Evolutionary conservation across 1,140 invertebrate species (phyloP).

Genomic region (Lysiphlebus fabarum): DNA sequence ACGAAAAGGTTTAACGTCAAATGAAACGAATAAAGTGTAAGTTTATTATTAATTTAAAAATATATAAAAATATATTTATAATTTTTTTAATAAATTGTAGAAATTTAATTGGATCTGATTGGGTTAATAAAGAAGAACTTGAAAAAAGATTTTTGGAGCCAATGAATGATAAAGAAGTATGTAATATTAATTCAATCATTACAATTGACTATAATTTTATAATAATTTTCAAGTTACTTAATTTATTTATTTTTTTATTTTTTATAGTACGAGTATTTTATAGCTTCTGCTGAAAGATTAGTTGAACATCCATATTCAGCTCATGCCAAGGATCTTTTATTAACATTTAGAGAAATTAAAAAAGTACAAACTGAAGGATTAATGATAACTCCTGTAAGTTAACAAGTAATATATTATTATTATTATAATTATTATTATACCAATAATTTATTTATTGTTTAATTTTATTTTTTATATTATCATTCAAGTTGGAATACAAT

Average conservation of each 20-base stretch:
- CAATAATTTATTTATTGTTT: slow-evolving; percentile 10
- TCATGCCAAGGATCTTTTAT: slow-evolving; percentile 67
- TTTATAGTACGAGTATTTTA: slow-evolving; percentile 70
- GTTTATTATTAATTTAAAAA: slow-evolving; percentile 34
- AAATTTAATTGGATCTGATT: slow-evolving; percentile 57
- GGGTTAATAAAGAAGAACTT: slow-evolving; percentile 69
- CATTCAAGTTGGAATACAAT: slow-evolving; percentile 32
- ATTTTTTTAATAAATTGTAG: slow-evolving; percentile 46
- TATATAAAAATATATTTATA: slow-evolving; percentile 17
- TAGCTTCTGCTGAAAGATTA: slow-evolving; percentile 69
- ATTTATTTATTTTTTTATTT: slow-evolving; percentile 1
- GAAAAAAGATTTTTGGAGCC: slow-evolving; percentile 69
- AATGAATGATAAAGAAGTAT: slow-evolving; percentile 61
- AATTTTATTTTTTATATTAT: slow-evolving; percentile 20
- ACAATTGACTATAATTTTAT: too few species aligned
- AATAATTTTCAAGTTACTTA: too few species aligned
- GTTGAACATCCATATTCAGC: slow-evolving; percentile 68
- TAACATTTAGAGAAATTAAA: slow-evolving; percentile 63
- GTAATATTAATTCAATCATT: slow-evolving; percentile 37
- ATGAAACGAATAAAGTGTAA: slow-evolving; percentile 62
- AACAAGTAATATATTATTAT: slow-evolving; percentile 23
- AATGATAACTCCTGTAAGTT: slow-evolving; percentile 53
- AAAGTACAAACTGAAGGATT: slow-evolving; percentile 55
- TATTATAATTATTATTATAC: slow-evolving; percentile 9
- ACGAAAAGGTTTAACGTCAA: slow-evolving; percentile 58